Base-by-base conservation (phyloP, 1,140 invertebrate genomes). In the Armadillidium nasatum region DNA sequence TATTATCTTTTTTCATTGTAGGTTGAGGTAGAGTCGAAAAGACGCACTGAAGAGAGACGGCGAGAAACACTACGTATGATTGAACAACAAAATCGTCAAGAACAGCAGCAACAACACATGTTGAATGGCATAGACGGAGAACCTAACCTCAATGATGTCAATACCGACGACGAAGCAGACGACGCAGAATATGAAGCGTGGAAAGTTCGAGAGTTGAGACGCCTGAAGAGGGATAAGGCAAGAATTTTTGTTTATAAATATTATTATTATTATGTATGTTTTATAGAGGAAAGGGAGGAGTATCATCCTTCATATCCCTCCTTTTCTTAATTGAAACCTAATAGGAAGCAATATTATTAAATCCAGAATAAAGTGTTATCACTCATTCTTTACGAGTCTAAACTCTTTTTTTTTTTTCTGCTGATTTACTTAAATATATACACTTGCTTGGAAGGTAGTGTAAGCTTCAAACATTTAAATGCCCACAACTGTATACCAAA, bases 91-190 rank as follows among this genome's bases (percentile, higher is more conserved):
- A 76, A 76, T 44, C 80, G 77, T 45, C 22, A 75, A 44, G 44
- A 21, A 22, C 72, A 77, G 66, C 54, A 50, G 44, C 71, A 43
- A 69, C 72, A 54, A 71, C 69, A 15, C 23, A 44, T 11, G 71
- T 73, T 76, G 79, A 54, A 50, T 19, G 69, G 68, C 11, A 69
- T 71, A 45, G 69, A 44, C n/a, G 72, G 44, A 7, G 79, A 76
- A 13, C 72, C 54, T 15, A 83, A 86, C 72, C 87, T 96, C n/a
- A 90, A 93, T 81, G 93, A 95, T 83, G 91, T 99, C 0, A 91
- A 92, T 83, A 98, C 97, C 0, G 97, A 98, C 84, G 97, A 99
- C 86, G 98, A 99, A 84, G 96, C 97, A 85, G 95, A 98, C 83
- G 97, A 99, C 85, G 89, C 97, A 7, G 96, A 96, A 82, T 99